Conservation (phyloP, 1,140 invertebrate species). For the Ceratina japonica region DNA sequence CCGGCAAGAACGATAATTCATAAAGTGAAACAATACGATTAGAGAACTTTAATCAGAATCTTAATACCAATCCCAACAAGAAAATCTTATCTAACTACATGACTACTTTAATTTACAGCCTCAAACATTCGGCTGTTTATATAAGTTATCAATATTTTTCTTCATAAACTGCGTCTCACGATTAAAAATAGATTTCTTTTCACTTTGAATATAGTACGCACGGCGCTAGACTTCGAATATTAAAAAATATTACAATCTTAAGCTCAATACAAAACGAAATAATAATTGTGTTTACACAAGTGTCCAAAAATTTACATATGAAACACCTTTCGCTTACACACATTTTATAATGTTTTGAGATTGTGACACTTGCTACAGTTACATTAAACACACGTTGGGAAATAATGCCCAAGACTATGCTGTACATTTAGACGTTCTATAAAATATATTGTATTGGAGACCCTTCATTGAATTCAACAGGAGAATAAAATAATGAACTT, state of each 20-base stretch:
- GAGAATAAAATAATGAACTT: constrained; percentile 20
- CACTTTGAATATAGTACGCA: neutral
- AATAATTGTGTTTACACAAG: constrained; percentile 47
- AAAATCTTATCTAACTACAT: constrained; percentile 50
- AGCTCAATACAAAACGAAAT: neutral
- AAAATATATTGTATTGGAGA: neutral
- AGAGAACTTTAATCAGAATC: neutral
- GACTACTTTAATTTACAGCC: constrained; percentile 53
- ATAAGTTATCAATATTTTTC: constrained; percentile 51
- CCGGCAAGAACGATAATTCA: neutral
- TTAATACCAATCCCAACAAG: constrained; percentile 29
- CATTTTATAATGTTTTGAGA: neutral
- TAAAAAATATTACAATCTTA: neutral
- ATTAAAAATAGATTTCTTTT: constrained; percentile 27
- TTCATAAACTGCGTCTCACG: constrained; percentile 9
- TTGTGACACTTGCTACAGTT: neutral
- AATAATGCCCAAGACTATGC: neutral
- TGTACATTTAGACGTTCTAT: neutral
- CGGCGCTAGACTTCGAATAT: neutral
- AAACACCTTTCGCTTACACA: neutral
- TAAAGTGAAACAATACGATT: neutral
- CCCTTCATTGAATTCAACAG: constrained; percentile 15
- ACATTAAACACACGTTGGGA: no score
- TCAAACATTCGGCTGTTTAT: constrained; percentile 54
- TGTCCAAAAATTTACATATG: constrained; percentile 10